Conservation (phyloP, 1,140 invertebrate genomes). For the Harlomillsia oculata region DNA sequence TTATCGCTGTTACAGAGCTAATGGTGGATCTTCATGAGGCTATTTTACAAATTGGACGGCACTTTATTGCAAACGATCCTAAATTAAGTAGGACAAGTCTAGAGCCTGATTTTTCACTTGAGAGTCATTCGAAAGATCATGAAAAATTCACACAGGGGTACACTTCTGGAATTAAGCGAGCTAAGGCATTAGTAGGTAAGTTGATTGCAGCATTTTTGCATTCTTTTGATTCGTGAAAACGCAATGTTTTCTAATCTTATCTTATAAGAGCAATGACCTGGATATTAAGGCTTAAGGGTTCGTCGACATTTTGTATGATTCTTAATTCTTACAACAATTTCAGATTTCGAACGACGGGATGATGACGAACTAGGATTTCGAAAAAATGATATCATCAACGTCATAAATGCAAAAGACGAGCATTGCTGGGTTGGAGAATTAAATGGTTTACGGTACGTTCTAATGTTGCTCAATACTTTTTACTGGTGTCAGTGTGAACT, state of each 20-base stretch:
- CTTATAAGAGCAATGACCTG: no score
- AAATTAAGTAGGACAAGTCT: slow-evolving; percentile 62
- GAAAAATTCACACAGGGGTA: slow-evolving; percentile 85
- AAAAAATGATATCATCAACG: slow-evolving; percentile 96
- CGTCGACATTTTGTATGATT: no score
- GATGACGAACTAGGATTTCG: slow-evolving; percentile 97
- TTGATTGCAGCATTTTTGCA: slow-evolving; percentile 18
- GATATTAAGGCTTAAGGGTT: no score
- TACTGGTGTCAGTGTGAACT: no score
- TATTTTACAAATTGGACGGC: slow-evolving; percentile 74
- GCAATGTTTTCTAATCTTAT: no score
- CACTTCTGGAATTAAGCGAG: slow-evolving; percentile 74
- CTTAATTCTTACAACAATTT: no score
- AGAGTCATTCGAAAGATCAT: slow-evolving; percentile 87
- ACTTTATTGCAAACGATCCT: slow-evolving; percentile 74
- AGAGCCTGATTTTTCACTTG: slow-evolving; percentile 87
- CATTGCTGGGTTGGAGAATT: slow-evolving; percentile 99
- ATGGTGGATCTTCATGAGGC: slow-evolving; percentile 92
- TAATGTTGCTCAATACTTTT: not conserved
- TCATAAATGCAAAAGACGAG: slow-evolving; percentile 96
- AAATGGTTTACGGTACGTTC: slow-evolving; percentile 81
- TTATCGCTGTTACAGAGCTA: slow-evolving; percentile 58
- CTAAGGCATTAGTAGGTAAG: slow-evolving; percentile 78
- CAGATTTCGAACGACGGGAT: slow-evolving; percentile 95
- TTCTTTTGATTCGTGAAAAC: no score